Base-by-base conservation (phyloP, 2,797 vertebrate species). In the Mycteria americana region DNA sequence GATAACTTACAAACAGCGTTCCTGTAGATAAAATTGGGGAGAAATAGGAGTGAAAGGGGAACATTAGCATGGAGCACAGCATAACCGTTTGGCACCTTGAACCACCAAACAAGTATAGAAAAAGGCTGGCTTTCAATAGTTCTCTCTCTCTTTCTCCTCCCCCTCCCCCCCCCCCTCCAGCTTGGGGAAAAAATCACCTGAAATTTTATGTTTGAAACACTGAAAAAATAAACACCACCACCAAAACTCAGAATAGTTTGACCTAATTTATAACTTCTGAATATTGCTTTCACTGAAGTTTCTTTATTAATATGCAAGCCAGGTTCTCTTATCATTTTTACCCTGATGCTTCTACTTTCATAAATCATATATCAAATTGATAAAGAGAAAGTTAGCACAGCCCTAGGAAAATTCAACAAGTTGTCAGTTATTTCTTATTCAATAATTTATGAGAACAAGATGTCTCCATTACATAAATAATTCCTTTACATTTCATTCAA, bases 381-480 rank as follows among this genome's bases (percentile, higher is more conserved):
- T 97, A 97, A 95, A 97, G 89, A 93, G 51, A 95, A 94, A 96
- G 59, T 87, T 87, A 97, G 72, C 80, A 92, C 70, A 96, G 95
- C 91, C 94, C 74, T 94, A 96, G 95, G 93, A 97, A 97, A 96
- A 94, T 91, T 89, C 94, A 97, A 94, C 95, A 96, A 80, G 95
- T 97, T 50, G 45, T 79, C 72, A 92, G 31, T 78, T 96, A 74
- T 96, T 97, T 97, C 93, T 95, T 95, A 63, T 88, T 95, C 92
- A 97, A 97, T 96, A 97, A 97, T 97, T 97, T 91, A 97, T 97
- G 90, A 96, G 94, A 96, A 97, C 76, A 95, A 97, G 97, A 97
- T 96, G 67, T 96, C 95, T 98, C 96, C 84, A 91, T 97, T 97
- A 94, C 94, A 97, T 97, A 97, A 98, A 98, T 97, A 97, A 97